phyloP scores from a whole-genome alignment of 2,888 invertebrate genomes.

The Dolomedes plantarius region DNA sequence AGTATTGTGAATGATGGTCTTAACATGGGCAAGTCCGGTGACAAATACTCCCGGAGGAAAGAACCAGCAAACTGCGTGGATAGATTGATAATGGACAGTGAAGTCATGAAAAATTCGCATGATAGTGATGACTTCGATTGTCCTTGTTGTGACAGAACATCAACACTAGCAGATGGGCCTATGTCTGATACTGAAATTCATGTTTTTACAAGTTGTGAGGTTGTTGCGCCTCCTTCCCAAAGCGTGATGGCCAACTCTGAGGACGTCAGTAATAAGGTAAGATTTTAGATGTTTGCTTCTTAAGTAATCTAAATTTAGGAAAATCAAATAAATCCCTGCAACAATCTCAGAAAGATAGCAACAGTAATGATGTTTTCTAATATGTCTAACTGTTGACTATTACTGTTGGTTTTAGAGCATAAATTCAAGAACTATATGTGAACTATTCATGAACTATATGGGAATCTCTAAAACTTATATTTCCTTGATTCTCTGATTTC shows the following conservation, averaged over 20 bases:
- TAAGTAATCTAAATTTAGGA: no score
- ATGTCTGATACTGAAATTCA: conserved; percentile 44
- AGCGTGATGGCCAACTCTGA: background rate
- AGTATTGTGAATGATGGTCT: background rate
- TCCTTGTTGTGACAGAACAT: conserved; percentile 57
- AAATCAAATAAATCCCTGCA: no score
- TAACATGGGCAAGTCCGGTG: background rate
- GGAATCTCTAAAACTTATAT: no score
- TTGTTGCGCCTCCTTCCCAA: conserved; percentile 10
- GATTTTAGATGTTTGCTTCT: no score
- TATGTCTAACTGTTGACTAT: no score
- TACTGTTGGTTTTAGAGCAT: no score
- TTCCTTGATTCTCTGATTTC: no score
- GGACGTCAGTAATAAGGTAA: conserved; percentile 35
- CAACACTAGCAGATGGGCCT: conserved; percentile 21
- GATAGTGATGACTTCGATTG: conserved; percentile 62
- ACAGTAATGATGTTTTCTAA: no score
- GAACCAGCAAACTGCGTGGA: background rate
- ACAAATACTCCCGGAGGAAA: background rate
- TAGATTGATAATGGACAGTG: background rate
- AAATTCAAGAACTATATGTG: no score
- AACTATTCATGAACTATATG: no score
- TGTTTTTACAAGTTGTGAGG: conserved; percentile 55
- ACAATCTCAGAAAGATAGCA: no score
- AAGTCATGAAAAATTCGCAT: conserved; percentile 34